A percentile compares a stretch with the other conserved stretches of the same genome.
These are phyloP conservation scores for Nomada goodeniana DNA, from an alignment of 2,888 invertebrate genomes.

Conservation along the genomic window DNA sequence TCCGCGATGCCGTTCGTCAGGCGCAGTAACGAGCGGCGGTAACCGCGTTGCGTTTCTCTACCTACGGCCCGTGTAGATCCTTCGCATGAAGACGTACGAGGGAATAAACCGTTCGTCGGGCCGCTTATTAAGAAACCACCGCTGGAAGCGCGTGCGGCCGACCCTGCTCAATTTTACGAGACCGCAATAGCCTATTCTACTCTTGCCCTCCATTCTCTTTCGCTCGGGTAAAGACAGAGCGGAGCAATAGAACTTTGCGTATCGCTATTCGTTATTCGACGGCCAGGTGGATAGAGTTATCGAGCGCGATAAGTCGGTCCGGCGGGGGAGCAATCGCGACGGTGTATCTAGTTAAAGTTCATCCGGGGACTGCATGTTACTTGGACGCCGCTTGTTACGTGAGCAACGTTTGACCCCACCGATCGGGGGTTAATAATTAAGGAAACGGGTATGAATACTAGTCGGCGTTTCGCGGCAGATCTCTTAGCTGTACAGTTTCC, in stretches of 20 bases:
- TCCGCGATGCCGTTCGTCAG: constrained; percentile 53
- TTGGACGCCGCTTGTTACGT: background rate
- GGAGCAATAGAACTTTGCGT: too few species aligned
- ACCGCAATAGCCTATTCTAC: constrained; percentile 74
- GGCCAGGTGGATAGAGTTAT: background rate
- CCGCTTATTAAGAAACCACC: constrained; percentile 69
- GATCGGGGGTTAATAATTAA: constrained; percentile 24
- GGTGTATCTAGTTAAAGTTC: background rate
- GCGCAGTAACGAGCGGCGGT: constrained; percentile 62
- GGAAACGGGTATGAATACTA: constrained; percentile 17
- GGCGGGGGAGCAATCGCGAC: background rate
- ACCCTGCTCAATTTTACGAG: constrained; percentile 76
- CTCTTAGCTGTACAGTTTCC: constrained; percentile 12
- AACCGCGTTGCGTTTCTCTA: constrained; percentile 62
- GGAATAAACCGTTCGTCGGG: constrained; percentile 58
- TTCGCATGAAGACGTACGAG: constrained; percentile 67
- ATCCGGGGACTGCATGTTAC: background rate
- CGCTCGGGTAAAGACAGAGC: background rate
- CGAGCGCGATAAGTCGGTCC: background rate
- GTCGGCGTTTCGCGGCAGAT: constrained; percentile 14
- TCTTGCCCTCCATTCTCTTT: background rate
- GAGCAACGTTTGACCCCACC: constrained; percentile 15
- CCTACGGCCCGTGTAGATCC: constrained; percentile 31
- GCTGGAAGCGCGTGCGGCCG: constrained; percentile 68
- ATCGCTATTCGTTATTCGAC: too few species aligned